A percentile compares a stretch with the other conserved stretches of the same genome.
Conservation (phyloP, 2,797 vertebrate genomes). For the Myotis pilosus region DNA sequence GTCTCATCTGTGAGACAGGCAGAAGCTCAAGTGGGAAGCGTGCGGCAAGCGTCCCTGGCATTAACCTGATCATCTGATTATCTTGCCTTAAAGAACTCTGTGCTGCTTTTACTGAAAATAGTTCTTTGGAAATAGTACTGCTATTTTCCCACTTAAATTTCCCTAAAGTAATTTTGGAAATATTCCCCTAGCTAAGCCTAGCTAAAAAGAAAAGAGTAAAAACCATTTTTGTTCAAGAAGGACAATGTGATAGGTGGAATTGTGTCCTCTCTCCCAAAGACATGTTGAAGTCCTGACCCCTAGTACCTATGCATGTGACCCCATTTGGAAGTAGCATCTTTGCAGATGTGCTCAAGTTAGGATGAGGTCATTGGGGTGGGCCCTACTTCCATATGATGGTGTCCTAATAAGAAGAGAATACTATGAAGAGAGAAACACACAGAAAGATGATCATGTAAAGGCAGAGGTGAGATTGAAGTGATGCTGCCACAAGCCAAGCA, state of each 20-base stretch:
- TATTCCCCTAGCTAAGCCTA: background rate
- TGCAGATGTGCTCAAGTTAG: background rate
- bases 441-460: background rate
- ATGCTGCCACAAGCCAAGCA: background rate
- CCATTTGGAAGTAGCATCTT: background rate
- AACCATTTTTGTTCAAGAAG: constrained; percentile 18
- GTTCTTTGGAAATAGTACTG: background rate
- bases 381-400: background rate
- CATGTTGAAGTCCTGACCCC: background rate
- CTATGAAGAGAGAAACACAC: background rate
- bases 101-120: constrained; percentile 31
- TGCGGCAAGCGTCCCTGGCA: background rate
- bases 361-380: background rate
- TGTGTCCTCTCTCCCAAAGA: background rate
- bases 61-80: constrained; percentile 38
- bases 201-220: background rate
- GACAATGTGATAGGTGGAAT: background rate
- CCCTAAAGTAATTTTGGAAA: background rate
- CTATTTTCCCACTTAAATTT: constrained; percentile 44
- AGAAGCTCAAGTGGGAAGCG: background rate
- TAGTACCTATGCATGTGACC: background rate
- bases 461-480: background rate
- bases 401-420: background rate
- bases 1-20: constrained; percentile 33
- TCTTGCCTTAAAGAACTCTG: constrained; percentile 43